A percentile compares a stretch with the other conserved stretches of the same genome.
phyloP scores from a whole-genome alignment of 2,888 invertebrate genomes.

The Matsumyia berberina region DNA sequence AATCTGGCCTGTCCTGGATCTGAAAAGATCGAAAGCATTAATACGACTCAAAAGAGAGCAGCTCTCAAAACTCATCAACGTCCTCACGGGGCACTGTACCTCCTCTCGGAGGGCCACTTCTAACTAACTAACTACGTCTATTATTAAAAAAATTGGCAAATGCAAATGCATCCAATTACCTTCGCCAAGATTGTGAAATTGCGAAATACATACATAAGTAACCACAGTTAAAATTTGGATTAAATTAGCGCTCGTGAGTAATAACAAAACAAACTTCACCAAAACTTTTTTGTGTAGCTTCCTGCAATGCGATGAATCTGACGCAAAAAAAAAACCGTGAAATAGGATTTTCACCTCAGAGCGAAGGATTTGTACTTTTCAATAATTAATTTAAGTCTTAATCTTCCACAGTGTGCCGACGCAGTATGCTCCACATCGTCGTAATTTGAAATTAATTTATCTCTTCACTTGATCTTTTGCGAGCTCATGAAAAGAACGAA shows the following conservation, averaged over 20 bases:
- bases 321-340: constrained; percentile 13
- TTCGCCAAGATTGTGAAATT: no score
- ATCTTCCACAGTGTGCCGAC: constrained; percentile 34
- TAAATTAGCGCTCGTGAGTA: constrained; percentile 55
- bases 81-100: no score
- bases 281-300: constrained; percentile 55
- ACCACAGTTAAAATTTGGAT: constrained; percentile 43
- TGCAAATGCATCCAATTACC: no score
- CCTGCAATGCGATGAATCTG: background rate
- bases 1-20: no score
- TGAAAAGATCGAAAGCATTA: no score
- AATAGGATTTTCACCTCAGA: constrained; percentile 71
- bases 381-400: constrained; percentile 71
- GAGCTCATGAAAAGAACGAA: constrained; percentile 29
- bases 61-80: no score
- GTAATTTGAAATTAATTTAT: constrained; percentile 72
- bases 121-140: no score
- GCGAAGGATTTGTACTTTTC: constrained; percentile 69
- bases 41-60: no score
- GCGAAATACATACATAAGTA: background rate
- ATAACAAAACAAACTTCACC: constrained; percentile 32
- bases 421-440: constrained; percentile 24
- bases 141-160: no score
- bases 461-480: constrained; percentile 74
- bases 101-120: no score